phyloP scores from a whole-genome alignment of 2,113 vertebrate genomes.

The Aspidoscelis tigris region DNA sequence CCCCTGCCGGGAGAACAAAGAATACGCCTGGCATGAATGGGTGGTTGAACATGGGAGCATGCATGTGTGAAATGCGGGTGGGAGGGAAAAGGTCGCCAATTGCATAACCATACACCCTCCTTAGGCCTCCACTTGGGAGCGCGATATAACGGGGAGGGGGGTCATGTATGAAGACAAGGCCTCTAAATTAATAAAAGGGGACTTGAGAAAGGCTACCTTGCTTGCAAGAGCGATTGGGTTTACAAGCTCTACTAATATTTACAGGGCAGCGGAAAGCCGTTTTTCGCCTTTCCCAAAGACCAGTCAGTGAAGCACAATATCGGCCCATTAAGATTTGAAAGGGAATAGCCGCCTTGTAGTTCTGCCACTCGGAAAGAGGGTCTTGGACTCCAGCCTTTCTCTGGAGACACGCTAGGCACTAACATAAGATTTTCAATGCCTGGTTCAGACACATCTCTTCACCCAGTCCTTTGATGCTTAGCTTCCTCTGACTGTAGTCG shows the following conservation, averaged over 20 bases:
- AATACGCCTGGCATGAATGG: neutral
- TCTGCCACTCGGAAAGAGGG: too few species aligned
- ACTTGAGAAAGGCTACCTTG: neutral
- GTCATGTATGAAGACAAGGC: neutral
- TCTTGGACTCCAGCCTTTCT: too few species aligned
- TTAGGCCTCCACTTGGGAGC: neutral
- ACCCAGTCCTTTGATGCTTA: too few species aligned
- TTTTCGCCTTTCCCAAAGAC: neutral
- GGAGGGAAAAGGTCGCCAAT: neutral
- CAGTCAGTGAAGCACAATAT: neutral
- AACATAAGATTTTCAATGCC: too few species aligned
- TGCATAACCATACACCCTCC: neutral
- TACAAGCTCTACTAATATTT: neutral
- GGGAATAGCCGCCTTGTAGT: too few species aligned
- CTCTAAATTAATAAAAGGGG: neutral
- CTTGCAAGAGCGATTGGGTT: neutral
- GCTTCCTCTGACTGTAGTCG: too few species aligned
- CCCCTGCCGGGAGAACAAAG: constrained; percentile 17
- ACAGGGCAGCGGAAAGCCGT: neutral
- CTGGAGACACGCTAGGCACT: too few species aligned
- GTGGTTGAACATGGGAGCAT: neutral
- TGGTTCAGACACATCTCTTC: too few species aligned
- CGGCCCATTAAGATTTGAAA: too few species aligned
- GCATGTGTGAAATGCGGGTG: neutral
- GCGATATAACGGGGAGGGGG: neutral